A percentile compares a stretch with the other conserved stretches of the same genome.
Evolutionary conservation across 2,113 vertebrate species (phyloP).

Genomic region (Elanus axillaris): DNA sequence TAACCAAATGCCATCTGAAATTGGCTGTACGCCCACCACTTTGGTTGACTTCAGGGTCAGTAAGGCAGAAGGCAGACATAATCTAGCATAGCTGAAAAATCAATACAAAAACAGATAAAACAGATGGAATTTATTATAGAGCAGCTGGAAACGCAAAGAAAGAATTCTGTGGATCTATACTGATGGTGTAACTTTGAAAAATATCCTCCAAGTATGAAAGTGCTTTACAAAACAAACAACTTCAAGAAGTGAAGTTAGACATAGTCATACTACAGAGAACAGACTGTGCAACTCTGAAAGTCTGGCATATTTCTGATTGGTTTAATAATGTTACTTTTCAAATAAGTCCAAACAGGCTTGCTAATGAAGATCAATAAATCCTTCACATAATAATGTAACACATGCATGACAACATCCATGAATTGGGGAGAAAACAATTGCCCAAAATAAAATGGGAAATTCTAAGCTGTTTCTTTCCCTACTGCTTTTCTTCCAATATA

Average conservation of each 20-base stretch:
- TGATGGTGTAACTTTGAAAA: not conserved
- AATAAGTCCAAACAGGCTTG: not conserved
- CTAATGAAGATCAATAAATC: not conserved
- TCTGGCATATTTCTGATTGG: not conserved
- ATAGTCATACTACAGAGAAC: not conserved
- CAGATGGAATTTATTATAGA: not conserved
- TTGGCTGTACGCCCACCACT: constrained; percentile 41
- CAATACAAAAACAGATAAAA: constrained; percentile 9
- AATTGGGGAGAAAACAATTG: not conserved
- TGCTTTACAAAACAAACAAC: not conserved
- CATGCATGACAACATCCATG: not conserved
- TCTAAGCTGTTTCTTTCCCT: not conserved
- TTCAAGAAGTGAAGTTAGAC: not conserved
- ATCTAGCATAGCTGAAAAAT: constrained; percentile 3
- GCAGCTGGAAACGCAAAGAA: not conserved
- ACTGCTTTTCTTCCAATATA: not conserved
- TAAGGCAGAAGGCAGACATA: constrained; percentile 18
- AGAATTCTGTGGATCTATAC: not conserved
- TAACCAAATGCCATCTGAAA: constrained; percentile 44
- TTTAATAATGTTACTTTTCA: not conserved
- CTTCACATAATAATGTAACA: not conserved
- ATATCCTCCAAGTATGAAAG: not conserved
- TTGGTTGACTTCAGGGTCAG: constrained; percentile 9
- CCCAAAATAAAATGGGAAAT: not conserved
- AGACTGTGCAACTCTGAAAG: not conserved